Conservation (phyloP, 2,888 invertebrate species). For the Nasonovia ribisnigri region DNA sequence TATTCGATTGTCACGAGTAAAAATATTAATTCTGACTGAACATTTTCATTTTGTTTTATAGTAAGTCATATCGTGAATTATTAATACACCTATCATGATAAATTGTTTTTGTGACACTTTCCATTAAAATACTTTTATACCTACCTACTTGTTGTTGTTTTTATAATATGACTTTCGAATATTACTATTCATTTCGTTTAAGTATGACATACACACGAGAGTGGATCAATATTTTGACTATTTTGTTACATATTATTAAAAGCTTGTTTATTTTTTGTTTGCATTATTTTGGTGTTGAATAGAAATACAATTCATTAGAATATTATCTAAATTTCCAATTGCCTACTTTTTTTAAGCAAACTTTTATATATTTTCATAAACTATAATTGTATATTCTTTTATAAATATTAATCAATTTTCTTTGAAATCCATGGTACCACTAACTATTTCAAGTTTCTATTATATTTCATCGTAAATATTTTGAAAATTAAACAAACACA, state of each 20-base stretch:
- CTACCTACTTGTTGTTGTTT: not conserved
- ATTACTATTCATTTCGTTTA: not conserved
- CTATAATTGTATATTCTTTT: not conserved
- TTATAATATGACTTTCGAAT: not conserved
- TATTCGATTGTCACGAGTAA: not conserved
- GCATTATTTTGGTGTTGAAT: not conserved
- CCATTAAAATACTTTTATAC: constrained; percentile 27
- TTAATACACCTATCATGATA: not conserved
- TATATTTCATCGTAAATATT: not conserved
- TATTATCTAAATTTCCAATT: not conserved
- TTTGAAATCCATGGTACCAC: not conserved
- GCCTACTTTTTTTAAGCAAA: not conserved
- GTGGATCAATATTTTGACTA: not conserved
- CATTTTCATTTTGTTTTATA: not conserved
- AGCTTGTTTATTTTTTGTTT: not conserved
- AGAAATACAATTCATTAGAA: not conserved
- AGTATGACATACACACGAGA: not conserved
- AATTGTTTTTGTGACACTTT: not conserved
- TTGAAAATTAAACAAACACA: not conserved
- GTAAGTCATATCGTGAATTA: not conserved
- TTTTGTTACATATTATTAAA: not conserved
- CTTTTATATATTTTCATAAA: not conserved
- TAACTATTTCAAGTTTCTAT: not conserved
- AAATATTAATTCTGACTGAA: not conserved
- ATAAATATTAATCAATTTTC: not conserved